These are phyloP conservation scores for Diachasma alloeum DNA, from an alignment of 1,140 invertebrate species.

Conservation along the genomic window DNA sequence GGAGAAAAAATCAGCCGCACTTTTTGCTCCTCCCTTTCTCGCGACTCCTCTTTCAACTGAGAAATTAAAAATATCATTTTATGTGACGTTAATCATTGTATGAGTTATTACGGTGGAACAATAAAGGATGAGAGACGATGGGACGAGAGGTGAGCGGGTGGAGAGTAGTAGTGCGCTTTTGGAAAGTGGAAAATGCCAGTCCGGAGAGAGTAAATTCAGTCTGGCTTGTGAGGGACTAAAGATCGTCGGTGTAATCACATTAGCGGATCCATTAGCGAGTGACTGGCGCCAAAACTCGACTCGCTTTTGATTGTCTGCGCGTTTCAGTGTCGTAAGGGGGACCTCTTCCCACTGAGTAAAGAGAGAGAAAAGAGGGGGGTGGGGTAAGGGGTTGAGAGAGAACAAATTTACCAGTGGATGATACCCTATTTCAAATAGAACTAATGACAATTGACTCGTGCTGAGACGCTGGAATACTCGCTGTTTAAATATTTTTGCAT, in stretches of 20 bases:
- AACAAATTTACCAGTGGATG: constrained; percentile 43
- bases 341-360: not conserved
- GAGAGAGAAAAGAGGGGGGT: not conserved
- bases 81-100: not conserved
- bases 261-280: constrained; percentile 30
- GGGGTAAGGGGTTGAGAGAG: not conserved
- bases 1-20: too few species aligned
- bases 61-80: not conserved
- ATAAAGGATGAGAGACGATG: not conserved
- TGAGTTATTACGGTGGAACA: not conserved
- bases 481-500: not conserved
- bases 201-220: constrained; percentile 3
- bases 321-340: not conserved
- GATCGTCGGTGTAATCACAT: constrained; percentile 30
- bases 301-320: constrained; percentile 29
- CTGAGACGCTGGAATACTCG: not conserved
- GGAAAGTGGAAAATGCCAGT: not conserved
- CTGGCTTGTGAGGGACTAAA: constrained; percentile 21
- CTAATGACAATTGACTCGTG: not conserved
- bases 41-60: not conserved
- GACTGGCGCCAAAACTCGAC: constrained; percentile 30
- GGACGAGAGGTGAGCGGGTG: not conserved
- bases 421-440: constrained; percentile 31
- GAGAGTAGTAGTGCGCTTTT: not conserved
- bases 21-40: too few species aligned